phyloP scores from a whole-genome alignment of 1,140 invertebrate species.

The Drosophila novamexicana region DNA sequence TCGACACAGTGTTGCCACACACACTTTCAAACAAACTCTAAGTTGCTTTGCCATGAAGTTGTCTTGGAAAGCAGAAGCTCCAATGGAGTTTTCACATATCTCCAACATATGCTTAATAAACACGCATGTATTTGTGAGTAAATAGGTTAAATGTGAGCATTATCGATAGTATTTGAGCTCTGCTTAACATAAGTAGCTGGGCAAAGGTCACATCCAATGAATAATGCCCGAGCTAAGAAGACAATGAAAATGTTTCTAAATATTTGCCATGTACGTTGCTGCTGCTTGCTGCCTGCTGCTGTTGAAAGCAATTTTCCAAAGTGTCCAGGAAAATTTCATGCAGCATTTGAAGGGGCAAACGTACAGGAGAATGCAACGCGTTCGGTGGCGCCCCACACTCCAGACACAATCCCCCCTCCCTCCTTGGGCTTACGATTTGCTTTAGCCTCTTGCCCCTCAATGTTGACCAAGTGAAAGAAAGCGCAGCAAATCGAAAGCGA shows the following conservation, averaged over 20 bases:
- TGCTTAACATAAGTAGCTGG: conserved; percentile 27
- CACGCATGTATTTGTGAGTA: neutral
- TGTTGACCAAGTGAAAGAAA: conserved; percentile 57
- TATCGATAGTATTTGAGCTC: conserved; percentile 8
- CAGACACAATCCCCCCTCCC: neutral
- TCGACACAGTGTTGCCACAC: too few species aligned
- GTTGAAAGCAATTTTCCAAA: conserved; percentile 53
- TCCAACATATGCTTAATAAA: too few species aligned
- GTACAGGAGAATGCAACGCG: conserved; percentile 61
- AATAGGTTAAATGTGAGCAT: neutral
- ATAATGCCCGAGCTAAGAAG: conserved; percentile 37
- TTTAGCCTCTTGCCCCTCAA: neutral
- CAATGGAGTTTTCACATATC: too few species aligned
- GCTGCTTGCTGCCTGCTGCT: neutral
- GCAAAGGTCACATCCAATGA: conserved; percentile 30
- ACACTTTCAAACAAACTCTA: too few species aligned
- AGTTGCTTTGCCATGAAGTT: too few species aligned
- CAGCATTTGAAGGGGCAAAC: conserved; percentile 58
- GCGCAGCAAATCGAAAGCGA: conserved; percentile 81
- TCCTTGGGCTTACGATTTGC: neutral
- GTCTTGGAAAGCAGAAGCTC: too few species aligned
- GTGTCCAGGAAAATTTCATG: conserved; percentile 62
- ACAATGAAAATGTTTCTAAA: conserved; percentile 54
- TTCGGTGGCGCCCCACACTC: conserved; percentile 30
- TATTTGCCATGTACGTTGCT: conserved; percentile 32